Evolutionary conservation across 2,113 vertebrate genomes (phyloP).

Genomic region (Halichoerus grypus): DNA sequence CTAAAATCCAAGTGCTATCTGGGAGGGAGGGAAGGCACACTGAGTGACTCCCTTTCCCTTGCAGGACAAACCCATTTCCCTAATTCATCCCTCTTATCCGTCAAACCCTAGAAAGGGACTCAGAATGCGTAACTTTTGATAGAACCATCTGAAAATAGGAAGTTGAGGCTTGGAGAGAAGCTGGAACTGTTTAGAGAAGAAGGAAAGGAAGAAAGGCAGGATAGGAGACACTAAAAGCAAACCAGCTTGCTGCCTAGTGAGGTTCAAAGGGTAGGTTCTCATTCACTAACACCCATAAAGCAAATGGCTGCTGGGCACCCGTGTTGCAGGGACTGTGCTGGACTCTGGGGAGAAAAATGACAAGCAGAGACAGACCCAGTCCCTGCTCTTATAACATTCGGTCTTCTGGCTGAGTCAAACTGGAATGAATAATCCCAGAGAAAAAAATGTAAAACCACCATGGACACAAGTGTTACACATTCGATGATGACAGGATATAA

Average conservation of each 20-base stretch:
- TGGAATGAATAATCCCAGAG: not conserved
- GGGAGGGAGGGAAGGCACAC: not conserved
- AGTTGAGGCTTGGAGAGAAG: not conserved
- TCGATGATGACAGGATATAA: not conserved
- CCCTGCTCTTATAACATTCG: fast-evolving
- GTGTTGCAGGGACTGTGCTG: not conserved
- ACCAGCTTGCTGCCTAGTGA: not conserved
- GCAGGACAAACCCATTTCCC: not conserved
- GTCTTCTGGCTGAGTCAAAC: not conserved
- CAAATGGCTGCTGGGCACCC: fast-evolving
- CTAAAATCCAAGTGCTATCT: not conserved
- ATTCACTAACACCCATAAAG: not conserved
- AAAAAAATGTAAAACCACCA: not conserved
- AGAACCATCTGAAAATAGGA: not conserved
- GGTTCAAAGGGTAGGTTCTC: fast-evolving
- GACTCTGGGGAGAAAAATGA: not conserved
- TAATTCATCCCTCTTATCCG: not conserved
- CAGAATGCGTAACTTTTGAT: not conserved
- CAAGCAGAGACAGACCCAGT: not conserved
- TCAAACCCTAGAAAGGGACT: not conserved
- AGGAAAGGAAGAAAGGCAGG: not conserved
- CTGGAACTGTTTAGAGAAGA: too few species aligned
- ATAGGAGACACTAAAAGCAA: not conserved
- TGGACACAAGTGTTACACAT: not conserved
- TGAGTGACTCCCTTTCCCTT: too few species aligned